These are phyloP conservation scores for Cephus runcator DNA, from an alignment of 2,888 invertebrate species.

Conservation along the genomic window DNA sequence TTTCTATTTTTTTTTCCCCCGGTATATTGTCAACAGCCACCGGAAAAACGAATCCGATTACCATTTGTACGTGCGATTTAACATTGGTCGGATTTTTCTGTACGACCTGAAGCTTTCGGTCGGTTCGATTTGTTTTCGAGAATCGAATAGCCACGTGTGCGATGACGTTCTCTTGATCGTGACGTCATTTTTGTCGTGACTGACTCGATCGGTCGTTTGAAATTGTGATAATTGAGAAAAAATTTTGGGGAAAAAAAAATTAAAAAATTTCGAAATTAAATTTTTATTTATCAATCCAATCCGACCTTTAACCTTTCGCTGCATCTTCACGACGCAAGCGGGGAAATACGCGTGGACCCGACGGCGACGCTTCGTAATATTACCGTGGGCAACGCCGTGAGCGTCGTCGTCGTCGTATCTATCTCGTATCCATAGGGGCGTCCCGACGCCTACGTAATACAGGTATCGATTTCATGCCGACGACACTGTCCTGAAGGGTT, in stretches of 20 bases:
- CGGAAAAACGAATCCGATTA: not conserved
- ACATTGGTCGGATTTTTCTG: not conserved
- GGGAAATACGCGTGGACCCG: not conserved
- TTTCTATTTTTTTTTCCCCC: too few species aligned
- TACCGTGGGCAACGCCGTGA: too few species aligned
- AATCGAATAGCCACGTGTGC: not conserved
- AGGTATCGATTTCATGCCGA: not conserved
- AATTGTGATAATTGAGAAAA: not conserved
- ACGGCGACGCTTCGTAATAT: not conserved
- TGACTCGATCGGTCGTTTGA: fast-evolving
- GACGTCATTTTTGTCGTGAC: not conserved
- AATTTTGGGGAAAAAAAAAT: too few species aligned
- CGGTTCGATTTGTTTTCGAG: not conserved
- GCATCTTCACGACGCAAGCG: not conserved
- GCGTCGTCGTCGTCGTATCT: not conserved
- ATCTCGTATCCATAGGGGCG: not conserved
- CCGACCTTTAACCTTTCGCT: not conserved
- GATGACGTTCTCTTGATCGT: not conserved
- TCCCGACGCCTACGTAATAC: not conserved
- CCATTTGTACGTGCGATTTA: not conserved
- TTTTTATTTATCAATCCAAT: not conserved
- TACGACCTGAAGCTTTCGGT: not conserved
- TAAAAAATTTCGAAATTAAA: too few species aligned
- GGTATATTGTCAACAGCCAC: not conserved
- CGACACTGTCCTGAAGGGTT: not conserved